These are phyloP conservation scores for Eumacrocentrus americanus DNA, from an alignment of 2,888 invertebrate species.

Conservation along the genomic window DNA sequence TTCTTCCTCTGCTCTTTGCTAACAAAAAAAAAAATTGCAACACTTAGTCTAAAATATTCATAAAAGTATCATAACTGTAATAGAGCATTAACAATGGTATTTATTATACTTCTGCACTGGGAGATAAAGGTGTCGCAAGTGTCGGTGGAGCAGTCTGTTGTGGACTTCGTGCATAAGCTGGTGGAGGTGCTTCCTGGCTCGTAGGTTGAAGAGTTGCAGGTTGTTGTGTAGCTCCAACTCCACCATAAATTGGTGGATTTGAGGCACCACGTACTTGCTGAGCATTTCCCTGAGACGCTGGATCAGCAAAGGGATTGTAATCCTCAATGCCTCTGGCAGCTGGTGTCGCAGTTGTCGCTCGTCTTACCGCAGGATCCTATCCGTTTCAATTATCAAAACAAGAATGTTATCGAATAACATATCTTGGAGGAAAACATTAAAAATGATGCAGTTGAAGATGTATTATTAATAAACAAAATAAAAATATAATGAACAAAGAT, in stretches of 20 bases:
- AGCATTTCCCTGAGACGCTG: constrained; percentile 65
- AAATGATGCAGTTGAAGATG: no score
- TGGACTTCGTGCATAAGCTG: constrained; percentile 70
- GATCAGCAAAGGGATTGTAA: constrained; percentile 93
- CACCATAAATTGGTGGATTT: constrained; percentile 63
- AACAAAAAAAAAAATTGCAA: no score
- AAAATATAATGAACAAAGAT: constrained; percentile 5
- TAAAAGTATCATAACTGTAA: no score
- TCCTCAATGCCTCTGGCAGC: constrained; percentile 84
- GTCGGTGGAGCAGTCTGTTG: constrained; percentile 63
- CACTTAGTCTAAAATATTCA: no score
- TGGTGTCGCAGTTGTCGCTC: constrained; percentile 79
- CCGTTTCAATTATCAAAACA: not conserved
- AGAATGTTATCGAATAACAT: no score
- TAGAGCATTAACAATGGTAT: no score
- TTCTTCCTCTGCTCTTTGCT: constrained; percentile 90
- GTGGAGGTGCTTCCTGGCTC: constrained; percentile 64
- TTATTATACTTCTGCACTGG: constrained; percentile 50
- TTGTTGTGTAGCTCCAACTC: constrained; percentile 61
- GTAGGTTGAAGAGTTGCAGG: constrained; percentile 85
- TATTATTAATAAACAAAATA: not conserved
- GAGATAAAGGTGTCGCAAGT: constrained; percentile 47
- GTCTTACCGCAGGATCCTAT: constrained; percentile 94
- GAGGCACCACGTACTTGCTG: constrained; percentile 62
- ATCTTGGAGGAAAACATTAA: no score